Evolutionary conservation across 2,888 invertebrate species (phyloP), one percentile per base, ranked within the genome.

Genomic region (Bugulina stolonifera): DNA sequence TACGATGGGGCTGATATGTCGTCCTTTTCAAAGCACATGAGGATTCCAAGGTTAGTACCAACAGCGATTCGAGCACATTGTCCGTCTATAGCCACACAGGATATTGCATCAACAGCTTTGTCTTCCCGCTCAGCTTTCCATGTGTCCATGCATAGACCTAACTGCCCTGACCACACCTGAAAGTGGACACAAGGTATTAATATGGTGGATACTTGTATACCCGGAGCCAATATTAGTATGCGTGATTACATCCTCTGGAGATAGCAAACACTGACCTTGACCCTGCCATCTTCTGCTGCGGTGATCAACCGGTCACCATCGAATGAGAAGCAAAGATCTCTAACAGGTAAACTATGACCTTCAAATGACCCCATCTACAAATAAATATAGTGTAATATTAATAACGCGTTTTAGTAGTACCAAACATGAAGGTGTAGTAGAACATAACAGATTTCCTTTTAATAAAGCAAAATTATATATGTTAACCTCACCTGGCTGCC

Each of bases 141-240:
- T 32, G 10, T 29, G 5, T 64, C 27, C 32, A 29, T 27, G 27
- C 64, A 64, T 70, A 77, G 75, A 32, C 83, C 83, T 55, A 83
- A 77, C 54, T 81, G 77, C 29, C 80, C 82, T 1, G 82, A 82
- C 82, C 82, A 83, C 22, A 83, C 80, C 82, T 83, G 73, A 1
- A 72, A 25, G 10, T 10, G 52, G 52, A 22, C 22, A 22, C 10
- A 22, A 52, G 52, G 10, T 52, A 22, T 10, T 52, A 14, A 22
- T 52, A 52, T 14, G 52, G 52, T 22, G 10, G 52, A 22, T 52
- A 22, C 10, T 22, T n/a, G n/a, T n/a, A n/a, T n/a, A n/a, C n/a
- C n/a, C n/a, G n/a, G n/a, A n/a, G n/a, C n/a, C n/a, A n/a, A n/a
- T n/a, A n/a, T n/a, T n/a, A n/a, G n/a, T n/a, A n/a, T n/a, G n/a